Percentiles rank a stretch among this genome's conserved stretches.
phyloP scores from a whole-genome alignment of 2,888 invertebrate genomes.

The Cetonia aurata region DNA sequence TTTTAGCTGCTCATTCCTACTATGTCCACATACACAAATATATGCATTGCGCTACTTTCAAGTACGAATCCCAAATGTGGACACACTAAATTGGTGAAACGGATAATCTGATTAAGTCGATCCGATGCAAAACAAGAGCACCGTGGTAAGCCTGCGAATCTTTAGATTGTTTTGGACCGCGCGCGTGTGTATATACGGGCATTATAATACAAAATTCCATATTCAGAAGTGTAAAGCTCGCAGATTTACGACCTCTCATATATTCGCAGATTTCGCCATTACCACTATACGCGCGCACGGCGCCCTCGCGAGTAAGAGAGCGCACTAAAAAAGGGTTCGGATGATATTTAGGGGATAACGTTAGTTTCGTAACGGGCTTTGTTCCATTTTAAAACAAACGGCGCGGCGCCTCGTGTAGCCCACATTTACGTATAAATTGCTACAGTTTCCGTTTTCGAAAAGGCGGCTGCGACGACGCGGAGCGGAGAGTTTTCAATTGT shows the following conservation, averaged over 20 bases:
- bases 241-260: slow-evolving; percentile 34
- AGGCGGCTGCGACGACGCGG: slow-evolving; percentile 32
- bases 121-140: not conserved
- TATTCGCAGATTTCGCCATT: slow-evolving; percentile 36
- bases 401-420: slow-evolving; percentile 47
- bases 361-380: slow-evolving; percentile 42
- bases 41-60: too few species aligned
- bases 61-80: not conserved
- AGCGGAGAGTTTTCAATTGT: slow-evolving; percentile 57
- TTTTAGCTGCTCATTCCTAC: not conserved
- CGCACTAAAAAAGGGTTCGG: slow-evolving; percentile 42
- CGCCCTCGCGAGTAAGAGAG: slow-evolving; percentile 29
- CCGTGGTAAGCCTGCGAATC: not conserved
- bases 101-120: slow-evolving; percentile 13
- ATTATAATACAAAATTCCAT: slow-evolving; percentile 35
- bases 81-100: slow-evolving; percentile 1
- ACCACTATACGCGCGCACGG: slow-evolving; percentile 10
- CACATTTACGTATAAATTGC: slow-evolving; percentile 59
- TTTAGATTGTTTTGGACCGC: slow-evolving; percentile 20
- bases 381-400: slow-evolving; percentile 52
- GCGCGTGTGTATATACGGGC: not conserved
- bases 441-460: slow-evolving; percentile 53
- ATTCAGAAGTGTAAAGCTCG: slow-evolving; percentile 33
- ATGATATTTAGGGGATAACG: slow-evolving; percentile 45
- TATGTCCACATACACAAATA: too few species aligned